Evolutionary conservation across 2,888 invertebrate genomes (phyloP).

Genomic region (Octodonta nipae): DNA sequence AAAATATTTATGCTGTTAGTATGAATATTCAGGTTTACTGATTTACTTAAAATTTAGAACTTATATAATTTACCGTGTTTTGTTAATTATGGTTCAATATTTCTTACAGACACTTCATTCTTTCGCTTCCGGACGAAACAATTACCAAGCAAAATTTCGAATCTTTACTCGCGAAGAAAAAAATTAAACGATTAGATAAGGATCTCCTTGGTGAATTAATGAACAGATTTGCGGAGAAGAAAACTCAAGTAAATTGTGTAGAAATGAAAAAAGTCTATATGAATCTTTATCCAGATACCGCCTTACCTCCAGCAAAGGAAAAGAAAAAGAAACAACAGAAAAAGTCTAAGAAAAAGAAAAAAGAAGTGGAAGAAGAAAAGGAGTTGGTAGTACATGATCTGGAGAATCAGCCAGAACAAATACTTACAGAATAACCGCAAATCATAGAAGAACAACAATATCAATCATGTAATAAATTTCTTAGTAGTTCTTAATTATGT

Average conservation of each 20-base stretch:
- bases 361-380: slow-evolving; percentile 2
- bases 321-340: slow-evolving; percentile 21
- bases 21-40: too few relatives aligned
- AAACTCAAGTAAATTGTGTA: slow-evolving; percentile 29
- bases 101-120: slow-evolving; percentile 34
- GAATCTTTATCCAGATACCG: slow-evolving; percentile 34
- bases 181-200: slow-evolving; percentile 28
- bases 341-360: slow-evolving; percentile 12
- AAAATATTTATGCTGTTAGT: too few relatives aligned
- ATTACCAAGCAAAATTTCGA: slow-evolving; percentile 28
- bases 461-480: too few relatives aligned
- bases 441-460: too few relatives aligned
- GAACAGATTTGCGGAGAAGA: slow-evolving; percentile 28
- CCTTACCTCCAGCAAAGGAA: slow-evolving; percentile 23
- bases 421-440: too few relatives aligned
- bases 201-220: slow-evolving; percentile 28
- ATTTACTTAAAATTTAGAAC: too few relatives aligned
- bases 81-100: too few relatives aligned
- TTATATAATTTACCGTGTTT: too few relatives aligned
- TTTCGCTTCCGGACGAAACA: slow-evolving; percentile 27
- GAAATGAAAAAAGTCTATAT: slow-evolving; percentile 33
- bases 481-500: too few relatives aligned
- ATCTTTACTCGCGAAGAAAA: slow-evolving; percentile 23
- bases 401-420: too few relatives aligned
- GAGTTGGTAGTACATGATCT: neutral